Evolutionary conservation across 53 echinoderm and acorn worm genomes (phyloP), one percentile per base, ranked within the genome.

Genomic region (Hippasteria phrygiana): DNA sequence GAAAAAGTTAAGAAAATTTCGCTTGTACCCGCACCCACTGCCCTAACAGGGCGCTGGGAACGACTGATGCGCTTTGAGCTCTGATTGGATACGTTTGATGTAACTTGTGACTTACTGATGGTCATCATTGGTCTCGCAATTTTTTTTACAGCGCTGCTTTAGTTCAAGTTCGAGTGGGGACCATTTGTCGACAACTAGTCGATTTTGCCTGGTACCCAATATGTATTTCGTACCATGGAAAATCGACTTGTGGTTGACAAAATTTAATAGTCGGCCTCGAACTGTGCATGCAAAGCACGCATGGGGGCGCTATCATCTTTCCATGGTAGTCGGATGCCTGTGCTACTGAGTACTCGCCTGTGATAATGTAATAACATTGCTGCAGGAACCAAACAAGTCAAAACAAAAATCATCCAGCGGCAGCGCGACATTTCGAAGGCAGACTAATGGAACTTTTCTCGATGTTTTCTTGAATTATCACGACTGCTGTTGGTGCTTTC

Each of bases 401-500:
- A 24, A 59, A 59, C n/a, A 59, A 59, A 51, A 13, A 4, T 51
- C 20, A 17, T 0, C 20, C 51, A 51, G 16, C 51, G 51, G 5
- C 51, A 2, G 51, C 16, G 51, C 51, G 51, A 51, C 20, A 2
- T 6, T 17, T 17, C 14, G 12, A 14, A 51, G 20, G 51, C 16
- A 13, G 20, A 51, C 12, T 6, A 51, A 13, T 14, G 16, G 16
- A 59, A 24, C 59, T 24, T 22, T n/a, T 26, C 59, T 3, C 8
- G 5, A 8, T 4, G 26, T 59, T 59, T 59, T 59, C 59, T 59
- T 3, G 59, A 59, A 59, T 22, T 0, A 5, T 59, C 59, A n/a
- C 59, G 34, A 83, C 75, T 42, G 79, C 75, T 5, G 72, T 76
- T n/a, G n/a, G n/a, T n/a, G n/a, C 16, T 36, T 47, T 39, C 74